These are phyloP conservation scores for Notothenia coriiceps DNA, from an alignment of 2,113 vertebrate genomes.

Conservation along the genomic window DNA sequence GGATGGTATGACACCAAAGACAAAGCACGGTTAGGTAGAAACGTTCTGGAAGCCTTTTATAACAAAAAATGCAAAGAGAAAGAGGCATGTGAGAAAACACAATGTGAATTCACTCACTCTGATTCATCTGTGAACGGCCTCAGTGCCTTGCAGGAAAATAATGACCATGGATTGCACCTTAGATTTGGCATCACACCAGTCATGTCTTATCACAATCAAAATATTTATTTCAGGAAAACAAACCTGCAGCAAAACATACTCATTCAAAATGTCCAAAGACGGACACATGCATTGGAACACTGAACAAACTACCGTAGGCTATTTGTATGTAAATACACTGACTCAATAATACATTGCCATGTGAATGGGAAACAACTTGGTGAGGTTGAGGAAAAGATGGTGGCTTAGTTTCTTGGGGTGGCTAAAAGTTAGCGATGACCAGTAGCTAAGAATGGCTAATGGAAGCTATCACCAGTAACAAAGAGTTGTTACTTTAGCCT, in stretches of 20 bases:
- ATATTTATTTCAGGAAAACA: constrained; percentile 9
- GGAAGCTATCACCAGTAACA: too few relatives aligned
- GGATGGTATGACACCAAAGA: background rate
- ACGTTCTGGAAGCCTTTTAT: background rate
- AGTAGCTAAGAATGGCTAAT: too few relatives aligned
- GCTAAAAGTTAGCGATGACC: too few relatives aligned
- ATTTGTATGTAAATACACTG: too few relatives aligned
- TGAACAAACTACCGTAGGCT: too few relatives aligned
- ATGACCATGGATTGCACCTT: constrained; percentile 8
- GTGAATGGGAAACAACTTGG: too few relatives aligned
- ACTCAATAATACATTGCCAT: too few relatives aligned
- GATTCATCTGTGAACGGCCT: constrained; percentile 10
- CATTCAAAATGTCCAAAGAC: too few relatives aligned
- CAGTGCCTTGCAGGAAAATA: background rate
- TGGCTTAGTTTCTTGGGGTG: too few relatives aligned
- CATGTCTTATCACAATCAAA: constrained; percentile 32
- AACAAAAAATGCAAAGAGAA: background rate
- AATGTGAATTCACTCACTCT: background rate
- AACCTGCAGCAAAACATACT: background rate
- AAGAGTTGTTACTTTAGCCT: too few relatives aligned
- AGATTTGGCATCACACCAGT: constrained; percentile 35
- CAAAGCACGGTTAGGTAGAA: background rate
- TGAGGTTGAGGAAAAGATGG: too few relatives aligned
- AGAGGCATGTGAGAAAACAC: background rate
- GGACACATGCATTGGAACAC: too few relatives aligned